Evolutionary conservation across 2,888 invertebrate genomes (phyloP), one percentile per base, ranked within the genome.

Genomic region (Temnothorax rugatulus): DNA sequence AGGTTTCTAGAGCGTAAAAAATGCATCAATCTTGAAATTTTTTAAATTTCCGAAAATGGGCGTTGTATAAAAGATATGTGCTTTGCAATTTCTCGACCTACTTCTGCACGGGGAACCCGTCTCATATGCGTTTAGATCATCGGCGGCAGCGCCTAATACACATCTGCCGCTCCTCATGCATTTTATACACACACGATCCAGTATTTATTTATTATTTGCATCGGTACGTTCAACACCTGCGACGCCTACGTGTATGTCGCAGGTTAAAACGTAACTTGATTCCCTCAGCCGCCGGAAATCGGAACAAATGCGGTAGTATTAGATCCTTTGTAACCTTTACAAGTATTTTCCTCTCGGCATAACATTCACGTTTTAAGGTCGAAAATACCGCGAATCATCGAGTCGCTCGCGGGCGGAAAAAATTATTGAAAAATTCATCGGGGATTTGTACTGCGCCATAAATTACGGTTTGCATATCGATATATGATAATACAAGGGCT

Each of bases 131-230:
- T 50, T 59, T 21, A 57, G 34, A 50, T 59, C n/a, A 71, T 59
- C 57, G 59, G 21, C 29, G 5, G 21, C 34, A n/a, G 44, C 34
- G 18, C 18, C 34, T 11, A 25, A 52, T 52, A 64, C 54, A 34
- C 59, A 21, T 15, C 25, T 29, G 8, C 44, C 21, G 77, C 8
- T 29, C 0, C 25, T 79, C 59, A 25, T 81, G 38, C 47, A 81
- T 71, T 81, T 59, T 81, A 47, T n/a, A 57, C 18, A 68, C 25
- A 50, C 47, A 68, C 4, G 57, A 52, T 1, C 34, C 15, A 21
- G 25, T 71, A 34, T 71, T 81, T 81, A 81, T 81, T 81, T 71
- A 81, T 81, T 81, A 50, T 71, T 81, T 71, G 71, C 71, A 38
- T 59, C 59, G 13, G 25, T 47, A 21, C 44, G 69, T 57, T 41